A percentile compares a stretch with the other conserved stretches of the same genome.
These are phyloP conservation scores for Augiades crinisus DNA, from an alignment of 2,888 invertebrate genomes.

Conservation along the genomic window DNA sequence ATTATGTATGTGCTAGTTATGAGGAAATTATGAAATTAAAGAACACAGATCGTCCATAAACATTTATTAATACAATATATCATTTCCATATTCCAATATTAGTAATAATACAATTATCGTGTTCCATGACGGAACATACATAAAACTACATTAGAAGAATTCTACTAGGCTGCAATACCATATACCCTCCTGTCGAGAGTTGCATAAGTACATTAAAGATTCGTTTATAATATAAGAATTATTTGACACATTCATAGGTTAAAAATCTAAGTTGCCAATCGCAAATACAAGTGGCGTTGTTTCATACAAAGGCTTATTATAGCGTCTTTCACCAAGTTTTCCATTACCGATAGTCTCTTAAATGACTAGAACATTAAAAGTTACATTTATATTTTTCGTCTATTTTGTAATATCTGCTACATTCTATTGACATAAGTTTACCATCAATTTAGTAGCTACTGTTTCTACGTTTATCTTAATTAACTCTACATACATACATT, in stretches of 20 bases:
- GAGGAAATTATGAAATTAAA: too few species aligned
- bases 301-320: slow-evolving; percentile 74
- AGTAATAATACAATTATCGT: slow-evolving; percentile 67
- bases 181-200: slow-evolving; percentile 70
- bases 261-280: slow-evolving; percentile 77
- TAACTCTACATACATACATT: slow-evolving; percentile 81
- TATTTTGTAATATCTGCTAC: slow-evolving; percentile 67
- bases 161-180: slow-evolving; percentile 74
- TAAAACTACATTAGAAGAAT: slow-evolving; percentile 73
- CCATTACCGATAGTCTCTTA: slow-evolving; percentile 69
- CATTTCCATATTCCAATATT: slow-evolving; percentile 76
- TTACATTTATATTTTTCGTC: slow-evolving; percentile 65
- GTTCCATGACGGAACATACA: slow-evolving; percentile 59
- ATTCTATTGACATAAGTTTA: slow-evolving; percentile 79
- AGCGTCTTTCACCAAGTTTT: slow-evolving; percentile 81
- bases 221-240: slow-evolving; percentile 58
- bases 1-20: too few species aligned
- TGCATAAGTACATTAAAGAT: slow-evolving; percentile 65
- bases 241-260: slow-evolving; percentile 66
- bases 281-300: slow-evolving; percentile 70
- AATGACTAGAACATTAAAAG: slow-evolving; percentile 69
- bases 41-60: slow-evolving; percentile 63
- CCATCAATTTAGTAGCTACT: slow-evolving; percentile 75
- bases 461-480: slow-evolving; percentile 69
- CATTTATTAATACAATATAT: slow-evolving; percentile 80